Evolutionary conservation across 2,888 invertebrate genomes (phyloP).

Genomic region (Stegophylla sp.): DNA sequence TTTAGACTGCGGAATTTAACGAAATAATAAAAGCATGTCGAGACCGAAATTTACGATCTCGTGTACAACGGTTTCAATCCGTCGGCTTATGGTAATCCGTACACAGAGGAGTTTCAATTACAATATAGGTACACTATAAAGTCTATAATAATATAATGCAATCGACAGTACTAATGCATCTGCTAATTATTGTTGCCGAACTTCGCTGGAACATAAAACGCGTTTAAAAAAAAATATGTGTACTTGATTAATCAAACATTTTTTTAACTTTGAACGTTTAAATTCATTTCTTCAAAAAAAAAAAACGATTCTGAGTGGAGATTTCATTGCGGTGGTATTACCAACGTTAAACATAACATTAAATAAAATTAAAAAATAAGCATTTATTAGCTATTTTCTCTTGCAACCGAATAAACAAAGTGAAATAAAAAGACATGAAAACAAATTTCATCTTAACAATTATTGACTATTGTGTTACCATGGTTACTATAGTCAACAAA

Average conservation of each 20-base stretch:
- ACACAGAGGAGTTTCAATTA: neutral
- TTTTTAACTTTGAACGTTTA: slow-evolving; percentile 8
- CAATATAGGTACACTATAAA: neutral
- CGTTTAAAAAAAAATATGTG: neutral
- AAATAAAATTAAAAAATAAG: no score
- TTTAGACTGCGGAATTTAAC: slow-evolving; percentile 38
- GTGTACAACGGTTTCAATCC: slow-evolving; percentile 13
- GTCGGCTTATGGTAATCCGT: slow-evolving; percentile 10
- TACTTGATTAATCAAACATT: neutral
- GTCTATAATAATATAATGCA: neutral
- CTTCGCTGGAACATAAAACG: neutral
- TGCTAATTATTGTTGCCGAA: neutral
- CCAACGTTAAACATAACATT: no score
- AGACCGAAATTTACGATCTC: slow-evolving; percentile 34
- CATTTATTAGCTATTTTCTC: no score
- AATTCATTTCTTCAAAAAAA: neutral
- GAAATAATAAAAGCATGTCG: slow-evolving; percentile 5
- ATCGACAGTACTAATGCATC: neutral
- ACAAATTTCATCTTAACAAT: no score
- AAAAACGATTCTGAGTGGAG: no score
- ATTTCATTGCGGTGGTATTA: no score
- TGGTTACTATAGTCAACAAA: no score
- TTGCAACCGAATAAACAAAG: no score
- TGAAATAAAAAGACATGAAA: no score
- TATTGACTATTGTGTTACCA: no score